Percentiles rank a stretch among this genome's conserved stretches.
Conservation (phyloP, 2,113 vertebrate genomes). For the Brevimyrus niger region DNA sequence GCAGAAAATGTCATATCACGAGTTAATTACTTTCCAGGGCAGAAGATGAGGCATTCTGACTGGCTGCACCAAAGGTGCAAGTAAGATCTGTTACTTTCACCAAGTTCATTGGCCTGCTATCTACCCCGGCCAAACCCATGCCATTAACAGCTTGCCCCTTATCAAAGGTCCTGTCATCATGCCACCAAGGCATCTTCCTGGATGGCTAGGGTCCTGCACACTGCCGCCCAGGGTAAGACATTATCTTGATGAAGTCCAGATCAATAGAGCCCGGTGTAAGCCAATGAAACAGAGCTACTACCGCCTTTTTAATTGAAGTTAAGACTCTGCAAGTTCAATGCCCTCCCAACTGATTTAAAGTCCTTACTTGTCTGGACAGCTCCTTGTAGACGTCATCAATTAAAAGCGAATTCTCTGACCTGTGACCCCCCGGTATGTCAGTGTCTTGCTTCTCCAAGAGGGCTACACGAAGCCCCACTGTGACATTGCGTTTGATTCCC, state of each 20-base stretch:
- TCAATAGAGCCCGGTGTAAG: slow-evolving; percentile 37
- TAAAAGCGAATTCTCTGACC: slow-evolving; percentile 45
- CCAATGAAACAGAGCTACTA: slow-evolving; percentile 49
- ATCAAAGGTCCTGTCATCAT: slow-evolving; percentile 2
- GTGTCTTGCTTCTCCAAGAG: slow-evolving; percentile 25
- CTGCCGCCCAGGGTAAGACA: slow-evolving; percentile 31
- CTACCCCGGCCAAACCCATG: not conserved
- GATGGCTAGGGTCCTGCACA: not conserved
- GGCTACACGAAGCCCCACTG: slow-evolving; percentile 41
- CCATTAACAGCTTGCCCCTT: slow-evolving; percentile 2
- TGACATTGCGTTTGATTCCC: slow-evolving; percentile 48
- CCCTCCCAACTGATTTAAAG: slow-evolving; percentile 48
- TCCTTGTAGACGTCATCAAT: slow-evolving; percentile 39
- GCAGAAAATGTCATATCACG: not conserved
- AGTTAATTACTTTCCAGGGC: not conserved
- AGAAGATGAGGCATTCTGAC: not conserved
- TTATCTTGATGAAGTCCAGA: slow-evolving; percentile 61
- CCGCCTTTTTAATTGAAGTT: slow-evolving; percentile 57
- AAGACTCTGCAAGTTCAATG: slow-evolving; percentile 42
- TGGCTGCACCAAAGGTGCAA: not conserved
- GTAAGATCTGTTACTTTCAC: not conserved
- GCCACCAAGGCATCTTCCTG: not conserved
- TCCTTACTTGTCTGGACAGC: slow-evolving; percentile 30
- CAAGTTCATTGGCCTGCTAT: not conserved
- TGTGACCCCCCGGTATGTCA: slow-evolving; percentile 42